Base-by-base conservation (phyloP, 1,140 invertebrate species). In the Geopemphigus sp. region DNA sequence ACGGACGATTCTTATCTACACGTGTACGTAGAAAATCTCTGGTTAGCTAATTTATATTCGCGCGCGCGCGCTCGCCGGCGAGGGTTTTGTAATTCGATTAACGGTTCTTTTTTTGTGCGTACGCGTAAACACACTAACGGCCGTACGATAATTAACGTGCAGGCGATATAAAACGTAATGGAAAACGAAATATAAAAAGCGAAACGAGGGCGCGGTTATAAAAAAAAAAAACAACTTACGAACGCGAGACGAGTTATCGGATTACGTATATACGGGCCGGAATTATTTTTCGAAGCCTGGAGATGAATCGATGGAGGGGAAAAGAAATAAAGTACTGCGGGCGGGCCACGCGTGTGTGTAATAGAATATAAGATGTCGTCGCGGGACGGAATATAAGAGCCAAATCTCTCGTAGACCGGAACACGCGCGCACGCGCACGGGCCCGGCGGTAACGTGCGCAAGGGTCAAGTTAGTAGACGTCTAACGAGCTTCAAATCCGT, bases 1-100 rank as follows among this genome's bases (percentile, higher is more conserved):
- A 72, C 10, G 15, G 24, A 72, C 50, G 68, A 72, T 72, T 72
- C 8, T 72, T 72, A 72, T 72, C 68, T 72, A 53, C 47, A 14
- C 47, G 39, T 45, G 39, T 45, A 74, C 19, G 57, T 74, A 39
- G 57, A 22, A 63, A 78, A 78, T 61, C 54, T 63, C 57, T 78
- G 47, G 56, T 61, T 19, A 47, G 54, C 11, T 78, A 63, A 78
- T 78, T 78, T 78, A 78, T 63, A 78, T 63, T 63, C 45, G 39
- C 56, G n/a, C 57, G 56, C 15, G 12, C 39, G n/a, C n/a, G n/a
- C n/a, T n/a, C n/a, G n/a, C n/a, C n/a, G 11, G 61, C 56, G 74
- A 78, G n/a, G 32, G 74, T 78, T 78, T 78, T 78, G 74, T 78
- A 78, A 78, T 78, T 78, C 74, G 56, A 78, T 78, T 78, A 78